These are phyloP conservation scores for Miniopterus natalensis DNA, from an alignment of 2,113 vertebrate species.

Conservation along the genomic window DNA sequence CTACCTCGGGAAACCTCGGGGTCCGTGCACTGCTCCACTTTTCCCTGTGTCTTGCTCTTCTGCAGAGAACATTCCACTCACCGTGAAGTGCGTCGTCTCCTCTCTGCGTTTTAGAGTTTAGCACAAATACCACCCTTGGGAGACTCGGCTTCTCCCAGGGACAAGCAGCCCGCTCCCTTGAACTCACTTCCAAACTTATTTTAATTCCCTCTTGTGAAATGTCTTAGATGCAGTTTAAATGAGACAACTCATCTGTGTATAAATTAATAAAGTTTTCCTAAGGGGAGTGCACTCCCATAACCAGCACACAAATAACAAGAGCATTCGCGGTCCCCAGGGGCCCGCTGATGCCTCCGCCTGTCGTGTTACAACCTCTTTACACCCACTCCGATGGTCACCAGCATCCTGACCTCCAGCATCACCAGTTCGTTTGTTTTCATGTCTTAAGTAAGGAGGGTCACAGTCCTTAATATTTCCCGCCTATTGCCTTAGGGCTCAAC, in stretches of 20 bases:
- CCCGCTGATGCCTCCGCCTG: fast-evolving
- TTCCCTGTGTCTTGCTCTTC: neutral
- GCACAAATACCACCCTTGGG: too few relatives aligned
- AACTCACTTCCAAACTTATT: neutral
- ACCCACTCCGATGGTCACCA: too few relatives aligned
- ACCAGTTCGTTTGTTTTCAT: neutral
- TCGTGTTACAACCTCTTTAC: too few relatives aligned
- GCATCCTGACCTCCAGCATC: neutral
- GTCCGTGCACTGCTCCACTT: neutral
- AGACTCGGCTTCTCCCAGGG: neutral
- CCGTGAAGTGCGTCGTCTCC: fast-evolving
- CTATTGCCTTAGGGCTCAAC: neutral
- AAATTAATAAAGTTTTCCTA: neutral
- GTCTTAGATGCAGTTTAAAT: neutral
- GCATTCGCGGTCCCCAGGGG: fast-evolving
- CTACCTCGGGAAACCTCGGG: neutral
- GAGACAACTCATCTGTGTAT: neutral
- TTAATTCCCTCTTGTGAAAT: neutral
- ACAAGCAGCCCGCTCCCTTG: neutral
- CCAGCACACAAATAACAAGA: neutral
- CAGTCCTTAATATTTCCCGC: neutral
- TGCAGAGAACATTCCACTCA: neutral
- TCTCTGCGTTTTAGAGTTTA: neutral
- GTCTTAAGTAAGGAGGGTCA: neutral
- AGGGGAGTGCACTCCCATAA: neutral